Conservation (phyloP, 2,797 vertebrate species). For the Lophius americanus region DNA sequence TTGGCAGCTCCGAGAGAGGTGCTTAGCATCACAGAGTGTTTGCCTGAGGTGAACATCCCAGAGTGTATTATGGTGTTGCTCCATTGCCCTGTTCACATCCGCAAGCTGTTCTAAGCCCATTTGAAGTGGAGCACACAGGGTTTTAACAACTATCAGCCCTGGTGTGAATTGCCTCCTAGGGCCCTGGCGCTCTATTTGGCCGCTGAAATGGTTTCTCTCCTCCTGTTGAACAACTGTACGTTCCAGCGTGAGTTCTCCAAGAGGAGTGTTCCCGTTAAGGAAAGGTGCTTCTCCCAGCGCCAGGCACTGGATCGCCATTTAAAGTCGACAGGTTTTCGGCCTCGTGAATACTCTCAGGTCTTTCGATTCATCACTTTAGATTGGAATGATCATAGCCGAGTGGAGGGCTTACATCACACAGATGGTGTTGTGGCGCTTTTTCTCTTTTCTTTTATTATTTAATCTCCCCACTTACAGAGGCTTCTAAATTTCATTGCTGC, state of each 20-base stretch:
- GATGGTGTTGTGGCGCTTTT: slow-evolving; percentile 17
- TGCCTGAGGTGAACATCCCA: slow-evolving; percentile 76
- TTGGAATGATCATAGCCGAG: slow-evolving; percentile 23
- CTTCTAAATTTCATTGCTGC: slow-evolving; percentile 56
- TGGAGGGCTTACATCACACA: slow-evolving; percentile 32
- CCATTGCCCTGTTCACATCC: slow-evolving; percentile 74
- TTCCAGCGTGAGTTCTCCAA: slow-evolving; percentile 46
- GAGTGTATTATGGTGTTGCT: slow-evolving; percentile 72
- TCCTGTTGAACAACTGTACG: slow-evolving; percentile 51
- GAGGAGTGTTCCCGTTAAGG: slow-evolving; percentile 50
- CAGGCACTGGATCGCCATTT: slow-evolving; percentile 27
- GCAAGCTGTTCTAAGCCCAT: slow-evolving; percentile 72
- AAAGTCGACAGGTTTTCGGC: slow-evolving; percentile 12
- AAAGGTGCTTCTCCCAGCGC: slow-evolving; percentile 47
- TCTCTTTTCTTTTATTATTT: slow-evolving; percentile 55
- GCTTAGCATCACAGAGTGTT: slow-evolving; percentile 69
- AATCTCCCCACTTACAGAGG: slow-evolving; percentile 53
- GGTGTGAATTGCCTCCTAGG: slow-evolving; percentile 70
- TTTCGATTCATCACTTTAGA: slow-evolving; percentile 23
- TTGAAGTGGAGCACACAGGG: slow-evolving; percentile 72
- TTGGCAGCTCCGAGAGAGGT: slow-evolving; percentile 72
- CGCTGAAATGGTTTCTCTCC: slow-evolving; percentile 57
- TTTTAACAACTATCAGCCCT: slow-evolving; percentile 72
- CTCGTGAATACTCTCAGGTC: slow-evolving; percentile 13
- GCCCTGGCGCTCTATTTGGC: slow-evolving; percentile 63